Base-by-base conservation (phyloP, 1,140 invertebrate genomes). In the Pomacea maculata region DNA sequence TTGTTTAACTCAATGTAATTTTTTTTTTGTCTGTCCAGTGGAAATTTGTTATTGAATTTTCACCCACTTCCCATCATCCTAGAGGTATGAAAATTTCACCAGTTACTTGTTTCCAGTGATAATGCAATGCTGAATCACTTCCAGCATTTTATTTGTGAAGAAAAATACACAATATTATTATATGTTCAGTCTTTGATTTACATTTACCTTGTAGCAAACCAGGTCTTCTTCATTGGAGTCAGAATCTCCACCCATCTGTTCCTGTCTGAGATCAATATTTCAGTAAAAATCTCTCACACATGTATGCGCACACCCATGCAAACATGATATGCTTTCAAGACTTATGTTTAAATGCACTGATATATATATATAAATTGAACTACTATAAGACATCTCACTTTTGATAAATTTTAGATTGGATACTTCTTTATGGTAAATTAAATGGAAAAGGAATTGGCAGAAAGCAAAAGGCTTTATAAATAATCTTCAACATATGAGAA, bases 201-300 rank as follows among this genome's bases (percentile, higher is more conserved):
- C 5, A 14, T 61, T 63, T 74, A 73, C 72, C 70, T 80, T 70
- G 34, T 73, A 80, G 72, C 15, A 25, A 34, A 73, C 63, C 52
- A 73, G 78, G 8, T 64, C 29, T 63, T 79, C 68, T 45, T 64
- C 29, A 25, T 80, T 34, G 15, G 77, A 21, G 52, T 78, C 77
- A 55, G 77, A 78, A 6, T 78, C 77, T 70, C 45, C 57, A 78
- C 65, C 70, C 55, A 67, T 70, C 9, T 14, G 67, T 25, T 34
- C 52, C 10, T 70, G 65, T 19, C 77, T 78, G 77, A 15, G 64
- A 76, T 73, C 34, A 17, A 78, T 2, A 78, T 68, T 19, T 57
- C 19, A 14, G 45, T 45, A 52, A 76, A 55, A 75, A 76, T 29
- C 21, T 45, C 9, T 8, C 11, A 1, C 14, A 74, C 12, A 74